These are phyloP conservation scores for Dendrolimus punctatus DNA, from an alignment of 1,140 invertebrate genomes.

Conservation along the genomic window DNA sequence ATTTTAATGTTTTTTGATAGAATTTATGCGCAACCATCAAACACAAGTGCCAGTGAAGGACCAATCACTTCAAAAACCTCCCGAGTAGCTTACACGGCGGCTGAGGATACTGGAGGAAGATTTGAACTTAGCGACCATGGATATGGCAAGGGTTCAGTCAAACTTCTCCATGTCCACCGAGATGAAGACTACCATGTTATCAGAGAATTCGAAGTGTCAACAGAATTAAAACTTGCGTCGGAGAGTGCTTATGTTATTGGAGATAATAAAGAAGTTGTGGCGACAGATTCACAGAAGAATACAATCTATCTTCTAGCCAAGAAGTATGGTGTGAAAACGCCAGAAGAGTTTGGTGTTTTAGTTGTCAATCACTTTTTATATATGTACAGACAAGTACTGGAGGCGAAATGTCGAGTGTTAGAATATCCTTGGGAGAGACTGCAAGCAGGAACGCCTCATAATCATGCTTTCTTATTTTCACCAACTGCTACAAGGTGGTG, in stretches of 20 bases:
- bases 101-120: slow-evolving; percentile 49
- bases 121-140: slow-evolving; percentile 78
- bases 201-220: slow-evolving; percentile 82
- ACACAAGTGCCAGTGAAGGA: slow-evolving; percentile 40
- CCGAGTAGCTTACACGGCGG: slow-evolving; percentile 37
- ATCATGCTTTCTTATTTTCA: slow-evolving; percentile 82
- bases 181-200: slow-evolving; percentile 77
- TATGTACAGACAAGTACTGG: slow-evolving; percentile 80
- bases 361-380: slow-evolving; percentile 81
- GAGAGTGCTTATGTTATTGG: slow-evolving; percentile 75
- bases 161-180: slow-evolving; percentile 79
- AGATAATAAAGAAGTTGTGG: slow-evolving; percentile 83
- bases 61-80: slow-evolving; percentile 8
- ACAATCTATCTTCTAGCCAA: slow-evolving; percentile 86
- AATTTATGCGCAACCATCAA: slow-evolving; percentile 64
- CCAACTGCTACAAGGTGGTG: slow-evolving; percentile 77
- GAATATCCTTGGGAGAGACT: slow-evolving; percentile 83
- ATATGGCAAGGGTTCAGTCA: slow-evolving; percentile 84
- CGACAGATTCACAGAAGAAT: slow-evolving; percentile 88
- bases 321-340: slow-evolving; percentile 80
- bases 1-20: slow-evolving; percentile 24
- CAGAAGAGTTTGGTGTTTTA: slow-evolving; percentile 81
- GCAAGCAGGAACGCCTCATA: slow-evolving; percentile 75
- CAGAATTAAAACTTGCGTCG: slow-evolving; percentile 78
- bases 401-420: slow-evolving; percentile 77